Base-by-base conservation (phyloP, 2,888 invertebrate species). In the Papilio demoleus region DNA sequence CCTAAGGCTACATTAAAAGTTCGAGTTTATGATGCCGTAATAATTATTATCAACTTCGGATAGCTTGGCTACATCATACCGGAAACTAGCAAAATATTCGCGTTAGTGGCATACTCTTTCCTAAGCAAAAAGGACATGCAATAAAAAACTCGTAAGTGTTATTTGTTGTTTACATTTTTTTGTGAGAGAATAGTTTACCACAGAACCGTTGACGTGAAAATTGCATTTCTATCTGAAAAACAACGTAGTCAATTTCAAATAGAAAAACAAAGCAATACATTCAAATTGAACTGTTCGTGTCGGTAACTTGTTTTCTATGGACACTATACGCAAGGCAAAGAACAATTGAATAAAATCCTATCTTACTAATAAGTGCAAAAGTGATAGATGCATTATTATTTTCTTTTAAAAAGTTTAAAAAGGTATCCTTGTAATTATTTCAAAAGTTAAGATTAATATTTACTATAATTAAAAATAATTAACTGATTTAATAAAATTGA, bases 191-290 rank as follows among this genome's bases (percentile, higher is more conserved):
- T 6, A 27, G 53, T 27, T 45, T 60, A 53, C 64, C 64, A 9
- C 64, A 64, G 50, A 36, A 38, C 24, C 40, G 64, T 53, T 64
- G 64, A 64, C 64, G 53, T 22, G 64, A 40, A 64, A 64, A 64
- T 64, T 50, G 64, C 50, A 64, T 50, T 64, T 64, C 64, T 36
- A 64, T 64, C 38, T 38, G 53, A 38, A 40, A 24, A 64, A 64
- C 53, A 38, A 40, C 38, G 50, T 50, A 50, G 64, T 64, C 64
- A 53, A 38, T 64, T 64, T 53, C 64, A 64, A 36, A 50, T 53
- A 64, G 24, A 53, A 64, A 53, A 47, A 50, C 50, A 53, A 53
- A 64, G 38, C 64, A 56, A 53, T 64, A 53, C n/a, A 56, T 64
- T 64, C 38, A 64, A 64, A 64, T 64, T 64, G 64, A 45, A 64